Base-by-base conservation (phyloP, 2,113 vertebrate genomes). In the Charadrius vociferus region DNA sequence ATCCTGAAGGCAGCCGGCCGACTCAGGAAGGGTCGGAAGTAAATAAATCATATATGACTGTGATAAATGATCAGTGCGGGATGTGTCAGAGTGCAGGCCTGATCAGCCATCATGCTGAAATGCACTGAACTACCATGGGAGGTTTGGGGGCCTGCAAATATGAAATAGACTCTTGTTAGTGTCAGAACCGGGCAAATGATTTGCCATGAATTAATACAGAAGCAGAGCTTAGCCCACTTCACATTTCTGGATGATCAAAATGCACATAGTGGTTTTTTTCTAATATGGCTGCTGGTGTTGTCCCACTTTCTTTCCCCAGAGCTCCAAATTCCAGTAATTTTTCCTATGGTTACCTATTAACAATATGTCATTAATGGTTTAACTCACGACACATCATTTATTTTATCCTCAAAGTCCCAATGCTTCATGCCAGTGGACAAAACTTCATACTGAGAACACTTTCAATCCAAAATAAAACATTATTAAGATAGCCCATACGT, bases 21-120 rank as follows among this genome's bases (percentile, higher is more conserved):
- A 90, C 83, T 95, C 93, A 32, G 89, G 95, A 59, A 92, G 89
- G 74, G 80, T 93, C 43, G 70, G 93, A 95, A 96, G 95, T 96
- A 96, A 98, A 97, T 95, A 97, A 96, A 97, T 97, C 91, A 96
- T 79, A 68, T 65, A 36, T 67, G 87, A 96, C 88, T 83, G 74
- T 95, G 97, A 95, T 89, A 97, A 96, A 97, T 71, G 91, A 97
- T 93, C 91, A 88, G 80, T 47, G 62, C 59, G 61, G 72, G 81
- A 84, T 81, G 72, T 95, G 95, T 93, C 94, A 92, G 88, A 87
- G 93, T 73, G 92, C 80, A 90, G 63, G 83, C 77, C 81, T 84
- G 82, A 77, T 81, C 83, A 86, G 87, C 92, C 86, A 90, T 93
- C 90, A 47, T 34, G 26, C 86, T 86, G 78, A 88, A 91, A 97